Conservation (phyloP, 2,888 invertebrate genomes). For the Heliconius hortense region DNA sequence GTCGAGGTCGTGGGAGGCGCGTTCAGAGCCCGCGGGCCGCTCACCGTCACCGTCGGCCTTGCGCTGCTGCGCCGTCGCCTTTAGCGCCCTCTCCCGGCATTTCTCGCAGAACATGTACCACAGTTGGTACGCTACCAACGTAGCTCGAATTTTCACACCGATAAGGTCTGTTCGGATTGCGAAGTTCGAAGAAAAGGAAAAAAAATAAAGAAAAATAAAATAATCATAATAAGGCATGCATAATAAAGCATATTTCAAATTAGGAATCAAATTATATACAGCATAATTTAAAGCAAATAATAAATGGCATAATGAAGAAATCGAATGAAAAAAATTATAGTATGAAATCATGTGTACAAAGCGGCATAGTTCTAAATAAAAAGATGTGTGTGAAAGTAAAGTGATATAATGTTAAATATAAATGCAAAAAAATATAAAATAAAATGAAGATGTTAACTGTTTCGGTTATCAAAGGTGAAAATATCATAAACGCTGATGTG, state of each 20-base stretch:
- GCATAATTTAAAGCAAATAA: background rate
- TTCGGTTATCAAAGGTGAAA: background rate
- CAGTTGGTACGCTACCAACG: conserved; percentile 82
- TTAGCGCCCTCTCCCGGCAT: conserved; percentile 89
- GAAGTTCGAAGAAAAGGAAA: conserved; percentile 24
- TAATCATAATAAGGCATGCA: conserved; percentile 27
- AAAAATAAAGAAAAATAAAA: conserved; percentile 30
- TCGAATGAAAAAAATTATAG: background rate
- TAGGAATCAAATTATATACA: conserved; percentile 9
- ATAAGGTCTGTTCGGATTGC: conserved; percentile 43
- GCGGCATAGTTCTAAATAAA: background rate
- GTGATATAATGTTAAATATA: background rate
- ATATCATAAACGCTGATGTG: background rate
- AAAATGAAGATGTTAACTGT: background rate
- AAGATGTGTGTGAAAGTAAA: background rate
- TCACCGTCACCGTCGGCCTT: conserved; percentile 56
- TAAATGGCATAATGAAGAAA: background rate
- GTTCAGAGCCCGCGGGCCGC: conserved; percentile 37
- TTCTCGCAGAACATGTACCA: conserved; percentile 97
- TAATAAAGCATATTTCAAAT: conserved; percentile 20
- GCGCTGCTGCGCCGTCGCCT: conserved; percentile 65
- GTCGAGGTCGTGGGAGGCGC: conserved; percentile 55
- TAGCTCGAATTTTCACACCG: conserved; percentile 49
- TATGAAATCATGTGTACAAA: conserved; percentile 4
- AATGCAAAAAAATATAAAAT: background rate